Percentiles rank a stretch among this genome's conserved stretches.
phyloP scores from a whole-genome alignment of 2,113 vertebrate species.

The Vulpes ferrilata region DNA sequence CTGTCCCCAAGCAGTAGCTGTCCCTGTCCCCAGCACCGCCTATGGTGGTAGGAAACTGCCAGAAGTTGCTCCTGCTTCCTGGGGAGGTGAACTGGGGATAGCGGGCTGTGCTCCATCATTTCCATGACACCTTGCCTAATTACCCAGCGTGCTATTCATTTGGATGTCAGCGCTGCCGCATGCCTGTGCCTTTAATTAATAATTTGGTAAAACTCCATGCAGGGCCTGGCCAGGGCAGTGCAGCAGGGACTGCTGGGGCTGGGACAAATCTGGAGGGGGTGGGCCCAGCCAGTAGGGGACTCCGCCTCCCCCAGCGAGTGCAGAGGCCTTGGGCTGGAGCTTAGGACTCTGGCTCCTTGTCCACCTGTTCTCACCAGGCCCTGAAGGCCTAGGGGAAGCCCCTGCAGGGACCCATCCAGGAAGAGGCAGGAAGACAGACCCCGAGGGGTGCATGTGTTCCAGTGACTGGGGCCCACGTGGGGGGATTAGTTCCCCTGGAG shows the following conservation, averaged over 20 bases:
- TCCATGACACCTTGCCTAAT: conserved; percentile 42
- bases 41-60: not conserved
- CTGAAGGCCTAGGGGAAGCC: not conserved
- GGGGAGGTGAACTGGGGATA: conserved; percentile 30
- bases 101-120: not conserved
- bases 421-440: no score
- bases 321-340: not conserved
- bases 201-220: conserved; percentile 66
- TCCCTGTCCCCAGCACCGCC: not conserved
- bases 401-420: not conserved
- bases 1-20: not conserved
- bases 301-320: not conserved
- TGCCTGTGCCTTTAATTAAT: conserved; percentile 81
- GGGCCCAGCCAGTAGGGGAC: not conserved
- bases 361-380: not conserved
- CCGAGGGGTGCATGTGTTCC: fast-evolving
- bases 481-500: not conserved
- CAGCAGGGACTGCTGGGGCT: not conserved
- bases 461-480: not conserved
- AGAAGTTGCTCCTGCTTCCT: not conserved
- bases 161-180: conserved; percentile 71
- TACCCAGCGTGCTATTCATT: conserved; percentile 71
- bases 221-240: not conserved
- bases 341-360: not conserved
- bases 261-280: not conserved